Percentiles rank a stretch among this genome's conserved stretches.
Evolutionary conservation across 2,888 invertebrate species (phyloP).

Genomic region (Spilarctia lutea): DNA sequence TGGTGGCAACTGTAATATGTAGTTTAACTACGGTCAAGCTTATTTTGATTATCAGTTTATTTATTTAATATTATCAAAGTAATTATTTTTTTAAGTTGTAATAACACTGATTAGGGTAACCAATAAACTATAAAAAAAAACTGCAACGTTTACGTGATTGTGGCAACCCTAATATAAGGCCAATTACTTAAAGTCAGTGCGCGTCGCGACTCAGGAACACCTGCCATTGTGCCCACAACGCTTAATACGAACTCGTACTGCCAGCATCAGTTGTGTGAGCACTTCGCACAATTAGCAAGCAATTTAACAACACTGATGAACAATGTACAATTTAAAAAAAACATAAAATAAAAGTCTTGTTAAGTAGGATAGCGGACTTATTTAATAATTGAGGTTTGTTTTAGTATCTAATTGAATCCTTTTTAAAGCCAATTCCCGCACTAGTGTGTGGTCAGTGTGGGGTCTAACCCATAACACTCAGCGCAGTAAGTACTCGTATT

Average conservation of each 20-base stretch:
- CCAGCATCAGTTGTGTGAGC: conserved; percentile 37
- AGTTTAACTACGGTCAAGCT: no score
- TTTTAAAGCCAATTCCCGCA: no score
- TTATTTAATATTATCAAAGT: no score
- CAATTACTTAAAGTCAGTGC: conserved; percentile 83
- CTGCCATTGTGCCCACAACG: conserved; percentile 76
- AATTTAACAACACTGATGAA: conserved; percentile 48
- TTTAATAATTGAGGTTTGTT: conserved; percentile 2
- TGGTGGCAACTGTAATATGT: no score
- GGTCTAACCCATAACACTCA: no score
- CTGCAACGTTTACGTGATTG: neutral
- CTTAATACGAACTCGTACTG: conserved; percentile 65
- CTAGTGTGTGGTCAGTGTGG: no score
- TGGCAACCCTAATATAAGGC: conserved; percentile 73
- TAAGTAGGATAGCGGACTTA: neutral
- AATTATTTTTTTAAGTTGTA: no score
- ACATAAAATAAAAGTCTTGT: conserved; percentile 15
- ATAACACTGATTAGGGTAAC: no score
- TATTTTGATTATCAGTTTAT: no score
- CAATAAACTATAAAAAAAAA: neutral
- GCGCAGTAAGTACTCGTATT: no score
- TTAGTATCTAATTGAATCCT: no score
- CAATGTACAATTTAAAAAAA: conserved; percentile 15
- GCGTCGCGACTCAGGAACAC: conserved; percentile 71
- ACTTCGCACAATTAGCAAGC: conserved; percentile 64